Conservation (phyloP, 2,113 vertebrate genomes). For the Otocyon megalotis region DNA sequence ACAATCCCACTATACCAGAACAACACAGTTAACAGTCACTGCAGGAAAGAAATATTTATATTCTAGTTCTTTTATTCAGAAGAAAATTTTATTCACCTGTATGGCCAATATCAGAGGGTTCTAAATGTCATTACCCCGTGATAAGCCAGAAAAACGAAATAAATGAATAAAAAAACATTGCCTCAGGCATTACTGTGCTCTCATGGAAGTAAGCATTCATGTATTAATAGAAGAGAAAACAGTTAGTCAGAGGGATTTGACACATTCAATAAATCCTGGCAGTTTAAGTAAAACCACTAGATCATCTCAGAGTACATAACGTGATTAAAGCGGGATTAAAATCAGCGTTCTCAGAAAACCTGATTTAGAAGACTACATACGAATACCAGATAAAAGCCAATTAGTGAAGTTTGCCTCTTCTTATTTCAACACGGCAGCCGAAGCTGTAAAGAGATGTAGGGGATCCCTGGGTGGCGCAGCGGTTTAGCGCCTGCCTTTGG, state of each 20-base stretch:
- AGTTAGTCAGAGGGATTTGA: constrained; percentile 50
- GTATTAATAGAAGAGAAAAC: constrained; percentile 65
- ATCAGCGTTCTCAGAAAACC: constrained; percentile 63
- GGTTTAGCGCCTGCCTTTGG: too few species aligned
- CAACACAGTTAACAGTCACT: not conserved
- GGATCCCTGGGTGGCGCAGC: too few species aligned
- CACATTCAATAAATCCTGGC: constrained; percentile 34
- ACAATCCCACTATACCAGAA: constrained; percentile 15
- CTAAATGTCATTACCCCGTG: constrained; percentile 53
- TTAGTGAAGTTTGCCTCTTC: constrained; percentile 34
- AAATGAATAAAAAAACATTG: constrained; percentile 11
- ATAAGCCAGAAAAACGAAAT: constrained; percentile 54
- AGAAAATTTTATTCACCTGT: constrained; percentile 52
- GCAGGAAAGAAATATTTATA: constrained; percentile 38
- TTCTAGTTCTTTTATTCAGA: constrained; percentile 61
- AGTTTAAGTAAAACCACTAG: constrained; percentile 63
- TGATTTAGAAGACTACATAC: constrained; percentile 65
- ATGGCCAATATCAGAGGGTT: constrained; percentile 17
- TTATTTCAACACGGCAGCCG: not conserved
- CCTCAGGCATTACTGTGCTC: constrained; percentile 22
- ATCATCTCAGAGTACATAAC: constrained; percentile 54
- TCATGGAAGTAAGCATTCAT: constrained; percentile 42
- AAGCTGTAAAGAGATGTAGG: not conserved
- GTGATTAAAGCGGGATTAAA: constrained; percentile 57
- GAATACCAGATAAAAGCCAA: constrained; percentile 58